Base-by-base conservation (phyloP, 2,113 vertebrate species). In the Ctenodactylus gundi region DNA sequence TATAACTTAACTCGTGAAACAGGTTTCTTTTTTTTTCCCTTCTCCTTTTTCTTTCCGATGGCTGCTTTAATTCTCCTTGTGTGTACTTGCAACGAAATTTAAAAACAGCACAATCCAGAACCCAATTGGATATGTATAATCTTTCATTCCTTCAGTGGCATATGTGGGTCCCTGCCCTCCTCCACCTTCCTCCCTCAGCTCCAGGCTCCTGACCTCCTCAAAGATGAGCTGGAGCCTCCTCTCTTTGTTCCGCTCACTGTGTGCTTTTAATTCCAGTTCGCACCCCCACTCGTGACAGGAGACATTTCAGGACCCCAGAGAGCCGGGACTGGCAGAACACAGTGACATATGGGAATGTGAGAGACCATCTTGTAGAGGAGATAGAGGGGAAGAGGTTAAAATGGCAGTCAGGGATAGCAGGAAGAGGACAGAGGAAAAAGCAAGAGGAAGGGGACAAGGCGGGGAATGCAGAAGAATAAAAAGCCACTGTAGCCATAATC, bases 291-390 rank as follows among this genome's bases (percentile, higher is more conserved):
- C 39, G 3, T n/a, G 92, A 93, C 87, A 95, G 89, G 88, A 88
- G 87, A 85, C n/a, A 41, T 90, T 93, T 90, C 94, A 92, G 80
- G 91, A 92, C 96, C 87, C 88, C 67, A 81, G 94, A 95, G 95
- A 95, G 87, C 87, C 80, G 44, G 20, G 88, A 89, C 60, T 91
- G 91, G 94, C 89, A 80, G 81, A 85, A 60, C 87, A 55, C 75
- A 72, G 6, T 58, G 90, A 85, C 88, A 36, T 27, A 81, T 73
- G 85, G 85, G 88, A 90, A 76, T 51, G 64, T 31, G n/a, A 82
- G 80, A 82, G 72, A 75, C 44, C 12, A 51, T 44, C 70, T 92
- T 90, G 88, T 58, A 51, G 60, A 84, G 64, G 84, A 80, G 70
- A 90, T 36, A 51, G 68, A 72, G 62, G 85, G 64, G 25, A 31